These are phyloP conservation scores for Phallusia fumigata DNA, from an alignment of 23 tunicate genomes.

Conservation along the genomic window DNA sequence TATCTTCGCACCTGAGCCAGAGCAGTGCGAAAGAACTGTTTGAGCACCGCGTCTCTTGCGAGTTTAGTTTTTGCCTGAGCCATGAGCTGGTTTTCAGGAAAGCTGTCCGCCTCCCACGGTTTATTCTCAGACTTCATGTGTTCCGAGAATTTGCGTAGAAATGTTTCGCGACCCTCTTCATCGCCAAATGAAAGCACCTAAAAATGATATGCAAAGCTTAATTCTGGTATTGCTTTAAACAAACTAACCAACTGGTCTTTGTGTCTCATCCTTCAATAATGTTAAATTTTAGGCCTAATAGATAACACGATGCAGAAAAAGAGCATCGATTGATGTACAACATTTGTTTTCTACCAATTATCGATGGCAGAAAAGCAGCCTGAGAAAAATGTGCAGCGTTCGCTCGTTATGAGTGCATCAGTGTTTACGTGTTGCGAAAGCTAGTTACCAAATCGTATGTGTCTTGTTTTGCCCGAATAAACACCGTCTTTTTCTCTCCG, in stretches of 20 bases:
- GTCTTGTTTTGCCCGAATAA: constrained; percentile 30
- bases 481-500: constrained; percentile 13
- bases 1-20: constrained; percentile 40
- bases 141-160: neutral
- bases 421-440: too few species aligned
- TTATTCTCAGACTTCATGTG: constrained; percentile 10
- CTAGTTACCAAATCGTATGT: constrained; percentile 63
- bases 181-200: constrained; percentile 72
- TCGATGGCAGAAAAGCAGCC: too few species aligned
- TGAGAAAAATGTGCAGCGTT: too few species aligned
- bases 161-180: constrained; percentile 18
- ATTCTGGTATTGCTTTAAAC: too few species aligned
- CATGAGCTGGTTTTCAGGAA: constrained; percentile 21
- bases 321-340: too few species aligned
- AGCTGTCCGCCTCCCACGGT: neutral
- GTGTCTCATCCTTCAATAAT: too few species aligned
- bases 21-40: constrained; percentile 58
- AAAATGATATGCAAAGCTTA: too few species aligned
- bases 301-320: too few species aligned
- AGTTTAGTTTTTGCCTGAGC: constrained; percentile 60
- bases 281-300: too few species aligned
- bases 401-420: too few species aligned
- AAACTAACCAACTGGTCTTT: too few species aligned
- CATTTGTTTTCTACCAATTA: too few species aligned
- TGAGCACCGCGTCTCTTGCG: constrained; percentile 43